Base-by-base conservation (phyloP, 2,797 vertebrate species). In the Chelon auratus region DNA sequence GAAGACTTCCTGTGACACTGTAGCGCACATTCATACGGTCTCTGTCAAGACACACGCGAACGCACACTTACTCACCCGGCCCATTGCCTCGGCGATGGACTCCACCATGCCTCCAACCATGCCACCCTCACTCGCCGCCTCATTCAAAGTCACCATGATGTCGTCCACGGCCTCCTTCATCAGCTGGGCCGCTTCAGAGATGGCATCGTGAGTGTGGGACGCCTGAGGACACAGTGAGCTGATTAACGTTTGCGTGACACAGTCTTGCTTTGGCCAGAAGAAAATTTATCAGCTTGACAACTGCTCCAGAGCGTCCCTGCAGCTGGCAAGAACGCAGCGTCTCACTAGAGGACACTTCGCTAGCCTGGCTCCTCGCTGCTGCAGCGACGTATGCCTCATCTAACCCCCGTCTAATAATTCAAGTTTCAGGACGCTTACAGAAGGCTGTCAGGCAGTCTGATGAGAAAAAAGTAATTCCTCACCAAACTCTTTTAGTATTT, bases 151-250 rank as follows among this genome's bases (percentile, higher is more conserved):
- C 88, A 97, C 96, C 98, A 99, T 98, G 78, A 99, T 96, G 89
- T 99, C 98, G 10, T 99, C 98, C 47, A 99, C 98, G 0, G 97
- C 98, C 86, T 99, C 98, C 85, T 97, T 98, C 98, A 99, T 99
- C 79, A 99, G 93, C 85, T 98, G 98, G 1, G 97, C 92, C 0
- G 98, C 98, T 86, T 99, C 98, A 0, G 96, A 95, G 80, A 99
- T 98, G 66, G 98, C 97, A 50, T 98, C 97, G 0, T 98, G 98
- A 6, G 97, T 99, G 84, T 99, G 97, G 17, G 94, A 95, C 0
- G 97, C 97, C 97, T 98, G 68, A 33, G 70, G 78, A 84, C 51
- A 77, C 39, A 77, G 62, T 70, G 55, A 64, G 64, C 62, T 71
- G 78, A 87, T 87, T 79, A 84, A 72, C 18, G 12, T 24, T 56